phyloP scores from a whole-genome alignment of 2,797 vertebrate genomes.

The Potorous gilbertii region DNA sequence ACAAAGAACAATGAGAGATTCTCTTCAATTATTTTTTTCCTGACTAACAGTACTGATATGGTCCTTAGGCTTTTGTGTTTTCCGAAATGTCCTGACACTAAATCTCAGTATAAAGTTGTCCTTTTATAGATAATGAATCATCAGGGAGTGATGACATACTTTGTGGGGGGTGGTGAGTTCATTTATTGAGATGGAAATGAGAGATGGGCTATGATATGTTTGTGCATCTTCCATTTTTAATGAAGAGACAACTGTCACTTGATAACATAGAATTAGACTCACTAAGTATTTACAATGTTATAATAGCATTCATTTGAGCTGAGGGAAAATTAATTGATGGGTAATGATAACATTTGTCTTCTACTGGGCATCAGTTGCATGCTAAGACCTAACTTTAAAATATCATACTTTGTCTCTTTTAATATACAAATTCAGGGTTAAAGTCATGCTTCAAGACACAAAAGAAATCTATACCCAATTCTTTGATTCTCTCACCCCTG shows the following conservation, averaged over 20 bases:
- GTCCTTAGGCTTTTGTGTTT: background rate
- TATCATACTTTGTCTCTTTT: background rate
- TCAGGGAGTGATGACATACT: background rate
- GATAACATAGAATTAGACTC: background rate
- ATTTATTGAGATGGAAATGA: background rate
- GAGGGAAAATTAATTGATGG: background rate
- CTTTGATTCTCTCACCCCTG: too few relatives aligned
- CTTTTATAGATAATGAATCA: background rate
- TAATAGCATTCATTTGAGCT: background rate
- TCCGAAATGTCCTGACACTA: background rate
- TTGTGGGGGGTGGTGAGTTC: background rate
- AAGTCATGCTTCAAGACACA: background rate
- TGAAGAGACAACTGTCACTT: background rate
- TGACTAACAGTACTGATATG: constrained; percentile 21
- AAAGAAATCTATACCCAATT: background rate
- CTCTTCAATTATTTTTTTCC: background rate
- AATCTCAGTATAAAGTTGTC: background rate
- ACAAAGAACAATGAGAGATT: background rate
- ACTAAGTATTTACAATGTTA: background rate
- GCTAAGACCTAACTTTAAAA: background rate
- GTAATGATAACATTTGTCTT: background rate
- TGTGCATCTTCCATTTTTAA: background rate
- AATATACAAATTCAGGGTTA: too few relatives aligned
- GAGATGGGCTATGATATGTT: background rate
- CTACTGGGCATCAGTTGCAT: background rate